A percentile compares a stretch with the other conserved stretches of the same genome.
Conservation (phyloP, 2,888 invertebrate genomes). For the Petrolisthes manimaculis region DNA sequence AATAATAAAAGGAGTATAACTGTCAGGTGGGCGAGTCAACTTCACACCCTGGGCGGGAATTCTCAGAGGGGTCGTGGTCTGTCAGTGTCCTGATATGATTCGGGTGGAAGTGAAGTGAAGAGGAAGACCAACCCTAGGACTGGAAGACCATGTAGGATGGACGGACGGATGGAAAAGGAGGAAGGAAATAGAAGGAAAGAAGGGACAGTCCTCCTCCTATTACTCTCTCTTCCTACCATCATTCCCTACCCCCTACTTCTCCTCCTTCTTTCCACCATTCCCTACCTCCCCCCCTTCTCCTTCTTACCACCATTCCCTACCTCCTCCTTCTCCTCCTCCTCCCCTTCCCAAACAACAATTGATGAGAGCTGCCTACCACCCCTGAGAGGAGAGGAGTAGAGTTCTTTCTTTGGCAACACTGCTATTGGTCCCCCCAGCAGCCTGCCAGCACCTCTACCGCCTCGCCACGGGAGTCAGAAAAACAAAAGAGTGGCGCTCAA, state of each 20-base stretch:
- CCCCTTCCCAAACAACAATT: too few relatives aligned
- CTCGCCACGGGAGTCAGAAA: slow-evolving; percentile 42
- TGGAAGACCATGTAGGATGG: too few relatives aligned
- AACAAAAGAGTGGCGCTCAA: slow-evolving; percentile 46
- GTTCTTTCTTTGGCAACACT: slow-evolving; percentile 4
- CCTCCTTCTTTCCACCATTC: too few relatives aligned
- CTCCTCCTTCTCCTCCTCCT: too few relatives aligned
- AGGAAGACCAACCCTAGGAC: too few relatives aligned
- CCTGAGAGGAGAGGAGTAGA: background rate
- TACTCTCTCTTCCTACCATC: background rate
- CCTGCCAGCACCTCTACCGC: slow-evolving; percentile 16
- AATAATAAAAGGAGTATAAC: slow-evolving; percentile 37
- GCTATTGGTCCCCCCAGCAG: slow-evolving; percentile 28
- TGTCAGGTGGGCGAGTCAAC: slow-evolving; percentile 29
- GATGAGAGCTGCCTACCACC: too few relatives aligned
- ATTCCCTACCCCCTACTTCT: background rate
- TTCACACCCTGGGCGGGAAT: background rate
- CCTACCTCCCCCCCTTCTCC: too few relatives aligned
- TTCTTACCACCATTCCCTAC: too few relatives aligned
- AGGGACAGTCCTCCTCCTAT: background rate
- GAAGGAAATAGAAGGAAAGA: too few relatives aligned
- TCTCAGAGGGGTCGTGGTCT: slow-evolving; percentile 26
- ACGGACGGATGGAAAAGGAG: too few relatives aligned
- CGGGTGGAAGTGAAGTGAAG: too few relatives aligned
- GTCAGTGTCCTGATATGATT: too few relatives aligned